Conservation (phyloP, 2,113 vertebrate genomes). For the Pardalotus punctatus region DNA sequence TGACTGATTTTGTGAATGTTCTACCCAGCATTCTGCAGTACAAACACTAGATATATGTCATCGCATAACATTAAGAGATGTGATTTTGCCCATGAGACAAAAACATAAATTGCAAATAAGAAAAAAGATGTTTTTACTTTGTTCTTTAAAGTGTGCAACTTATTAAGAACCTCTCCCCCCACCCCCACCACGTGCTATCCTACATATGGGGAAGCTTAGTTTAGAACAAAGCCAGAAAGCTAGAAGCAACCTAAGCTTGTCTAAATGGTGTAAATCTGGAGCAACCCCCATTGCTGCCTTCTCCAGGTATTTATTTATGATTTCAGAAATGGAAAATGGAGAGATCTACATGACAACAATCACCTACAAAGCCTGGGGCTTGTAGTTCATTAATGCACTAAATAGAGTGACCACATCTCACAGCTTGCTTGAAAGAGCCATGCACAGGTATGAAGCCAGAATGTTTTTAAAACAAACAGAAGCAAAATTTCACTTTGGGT, state of each 20-base stretch:
- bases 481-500: neutral
- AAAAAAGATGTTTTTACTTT: neutral
- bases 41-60: conserved; percentile 5
- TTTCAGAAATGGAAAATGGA: neutral
- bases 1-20: neutral
- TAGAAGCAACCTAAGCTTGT: neutral
- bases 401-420: neutral
- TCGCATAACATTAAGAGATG: neutral
- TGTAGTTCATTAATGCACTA: neutral
- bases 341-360: neutral
- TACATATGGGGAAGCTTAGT: neutral
- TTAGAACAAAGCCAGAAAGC: neutral
- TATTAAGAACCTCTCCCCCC: neutral
- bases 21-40: neutral
- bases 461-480: neutral
- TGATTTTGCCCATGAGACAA: conserved; percentile 25
- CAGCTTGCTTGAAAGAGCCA: neutral
- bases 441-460: neutral
- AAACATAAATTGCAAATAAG: neutral
- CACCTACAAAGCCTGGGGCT: neutral
- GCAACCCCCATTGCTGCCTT: neutral
- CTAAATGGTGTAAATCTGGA: neutral
- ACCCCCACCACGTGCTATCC: neutral
- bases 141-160: neutral
- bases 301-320: neutral